A percentile compares a stretch with the other conserved stretches of the same genome.
These are phyloP conservation scores for Celastrina argiolus DNA, from an alignment of 2,888 invertebrate species.

Conservation along the genomic window DNA sequence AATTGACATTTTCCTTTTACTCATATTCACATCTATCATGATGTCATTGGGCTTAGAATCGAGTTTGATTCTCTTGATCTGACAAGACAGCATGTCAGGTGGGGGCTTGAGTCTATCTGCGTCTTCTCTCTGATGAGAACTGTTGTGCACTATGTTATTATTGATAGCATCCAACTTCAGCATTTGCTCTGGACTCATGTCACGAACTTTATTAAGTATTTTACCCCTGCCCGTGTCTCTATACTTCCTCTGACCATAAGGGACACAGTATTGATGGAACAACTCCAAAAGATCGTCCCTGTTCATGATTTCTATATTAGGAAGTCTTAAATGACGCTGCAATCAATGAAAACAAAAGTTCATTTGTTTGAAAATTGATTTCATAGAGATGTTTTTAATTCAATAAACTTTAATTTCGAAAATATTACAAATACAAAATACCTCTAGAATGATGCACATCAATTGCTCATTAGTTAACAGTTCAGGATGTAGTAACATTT, in stretches of 20 bases:
- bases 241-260: slow-evolving; percentile 65
- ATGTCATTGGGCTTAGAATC: slow-evolving; percentile 41
- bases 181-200: slow-evolving; percentile 45
- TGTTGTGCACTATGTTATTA: slow-evolving; percentile 22
- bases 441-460: slow-evolving; percentile 60
- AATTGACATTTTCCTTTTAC: slow-evolving; percentile 57
- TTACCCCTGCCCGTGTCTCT: slow-evolving; percentile 63
- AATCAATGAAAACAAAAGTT: slow-evolving; percentile 35
- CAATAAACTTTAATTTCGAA: slow-evolving; percentile 28
- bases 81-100: slow-evolving; percentile 55
- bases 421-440: slow-evolving; percentile 33
- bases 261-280: slow-evolving; percentile 67
- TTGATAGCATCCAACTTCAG: slow-evolving; percentile 38
- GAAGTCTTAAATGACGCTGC: slow-evolving; percentile 59
- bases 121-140: not conserved
- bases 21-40: slow-evolving; percentile 37
- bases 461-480: slow-evolving; percentile 62
- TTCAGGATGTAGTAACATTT: slow-evolving; percentile 69
- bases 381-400: not conserved
- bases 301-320: slow-evolving; percentile 48
- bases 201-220: slow-evolving; percentile 55
- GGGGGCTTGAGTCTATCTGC: slow-evolving; percentile 55
- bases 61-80: slow-evolving; percentile 62
- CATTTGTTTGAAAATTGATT: not conserved
- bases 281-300: slow-evolving; percentile 61